Conservation (phyloP, 2,888 invertebrate species). For the Synergus laeviventris region DNA sequence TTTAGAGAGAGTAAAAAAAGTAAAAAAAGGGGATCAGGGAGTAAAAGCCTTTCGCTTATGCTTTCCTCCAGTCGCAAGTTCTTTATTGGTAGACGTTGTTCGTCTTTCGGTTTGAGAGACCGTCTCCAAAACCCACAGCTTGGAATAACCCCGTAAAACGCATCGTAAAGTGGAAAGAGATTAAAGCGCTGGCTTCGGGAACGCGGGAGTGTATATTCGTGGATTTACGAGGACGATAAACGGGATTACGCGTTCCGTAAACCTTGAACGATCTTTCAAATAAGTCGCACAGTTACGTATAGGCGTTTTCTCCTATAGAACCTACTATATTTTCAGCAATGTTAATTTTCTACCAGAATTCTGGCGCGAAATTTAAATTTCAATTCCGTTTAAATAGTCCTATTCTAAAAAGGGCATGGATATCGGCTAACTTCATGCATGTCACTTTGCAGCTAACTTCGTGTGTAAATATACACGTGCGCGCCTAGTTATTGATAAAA, state of each 20-base stretch:
- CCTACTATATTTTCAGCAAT: neutral
- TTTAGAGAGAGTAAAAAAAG: neutral
- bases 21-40: slow-evolving; percentile 26
- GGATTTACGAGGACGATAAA: slow-evolving; percentile 75
- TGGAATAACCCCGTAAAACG: slow-evolving; percentile 64
- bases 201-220: slow-evolving; percentile 65
- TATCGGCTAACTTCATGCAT: no score
- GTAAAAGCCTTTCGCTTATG: slow-evolving; percentile 25
- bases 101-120: slow-evolving; percentile 27
- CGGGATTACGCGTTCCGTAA: slow-evolving; percentile 72
- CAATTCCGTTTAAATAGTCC: no score
- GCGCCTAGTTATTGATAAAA: no score
- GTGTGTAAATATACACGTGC: no score
- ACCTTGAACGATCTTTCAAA: slow-evolving; percentile 71
- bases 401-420: no score
- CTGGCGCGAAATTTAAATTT: neutral
- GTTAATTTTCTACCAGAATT: neutral
- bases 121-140: slow-evolving; percentile 39
- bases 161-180: slow-evolving; percentile 72
- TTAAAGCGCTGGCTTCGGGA: slow-evolving; percentile 65
- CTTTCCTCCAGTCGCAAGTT: slow-evolving; percentile 24
- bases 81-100: slow-evolving; percentile 32
- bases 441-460: no score
- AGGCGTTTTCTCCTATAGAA: neutral
- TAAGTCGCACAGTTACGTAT: slow-evolving; percentile 59